Conservation (phyloP, 2,888 invertebrate genomes). For the Trachelus iudaicus region DNA sequence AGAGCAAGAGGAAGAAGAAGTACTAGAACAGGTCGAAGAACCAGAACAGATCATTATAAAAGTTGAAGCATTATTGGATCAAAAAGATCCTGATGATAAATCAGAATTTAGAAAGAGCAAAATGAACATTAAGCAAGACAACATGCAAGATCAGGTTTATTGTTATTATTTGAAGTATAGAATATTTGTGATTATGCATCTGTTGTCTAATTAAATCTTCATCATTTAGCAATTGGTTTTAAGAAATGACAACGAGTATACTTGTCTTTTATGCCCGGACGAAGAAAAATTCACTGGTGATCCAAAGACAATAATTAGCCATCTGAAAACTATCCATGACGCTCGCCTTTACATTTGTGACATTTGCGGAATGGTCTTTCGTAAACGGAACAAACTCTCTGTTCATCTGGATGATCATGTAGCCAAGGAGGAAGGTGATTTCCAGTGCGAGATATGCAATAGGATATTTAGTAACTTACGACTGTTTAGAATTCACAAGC, state of each 20-base stretch:
- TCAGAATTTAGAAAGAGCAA: constrained; percentile 28
- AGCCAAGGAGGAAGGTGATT: constrained; percentile 72
- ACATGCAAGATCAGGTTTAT: constrained; percentile 30
- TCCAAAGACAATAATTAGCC: constrained; percentile 72
- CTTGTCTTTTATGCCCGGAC: constrained; percentile 69
- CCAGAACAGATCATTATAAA: constrained; percentile 20
- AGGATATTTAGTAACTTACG: constrained; percentile 72
- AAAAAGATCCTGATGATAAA: constrained; percentile 27
- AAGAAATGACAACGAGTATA: constrained; percentile 67
- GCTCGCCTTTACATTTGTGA: constrained; percentile 77
- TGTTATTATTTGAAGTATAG: no score
- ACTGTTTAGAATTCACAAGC: constrained; percentile 73
- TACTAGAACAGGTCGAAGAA: constrained; percentile 18
- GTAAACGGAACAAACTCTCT: constrained; percentile 73
- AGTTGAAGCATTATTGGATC: constrained; percentile 25
- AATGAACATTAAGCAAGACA: constrained; percentile 27
- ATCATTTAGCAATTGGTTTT: constrained; percentile 29
- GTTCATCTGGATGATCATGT: constrained; percentile 75
- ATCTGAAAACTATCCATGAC: constrained; percentile 73
- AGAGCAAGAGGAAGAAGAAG: no score
- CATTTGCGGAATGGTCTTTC: constrained; percentile 75
- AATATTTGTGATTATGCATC: no score
- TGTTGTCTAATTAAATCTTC: no score
- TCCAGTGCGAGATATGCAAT: constrained; percentile 74
- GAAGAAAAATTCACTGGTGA: constrained; percentile 66